These are phyloP conservation scores for Acrocyrtus sp. DNA, from an alignment of 2,888 invertebrate species.

Conservation along the genomic window DNA sequence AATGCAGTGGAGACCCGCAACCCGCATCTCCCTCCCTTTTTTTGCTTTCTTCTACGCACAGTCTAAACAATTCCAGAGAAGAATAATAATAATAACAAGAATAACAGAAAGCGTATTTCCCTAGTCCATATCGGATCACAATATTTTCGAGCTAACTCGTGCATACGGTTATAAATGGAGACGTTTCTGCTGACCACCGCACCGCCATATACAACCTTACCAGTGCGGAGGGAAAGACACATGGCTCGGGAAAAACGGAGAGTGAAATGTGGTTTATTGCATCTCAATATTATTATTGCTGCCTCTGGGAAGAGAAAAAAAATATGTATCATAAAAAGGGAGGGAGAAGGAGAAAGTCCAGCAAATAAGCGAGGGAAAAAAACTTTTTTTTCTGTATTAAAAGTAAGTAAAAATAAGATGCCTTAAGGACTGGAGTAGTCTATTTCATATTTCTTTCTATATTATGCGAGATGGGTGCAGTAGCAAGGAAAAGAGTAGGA, in stretches of 20 bases:
- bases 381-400: too few species aligned
- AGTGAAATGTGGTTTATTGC: constrained; percentile 47
- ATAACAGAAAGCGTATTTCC: too few species aligned
- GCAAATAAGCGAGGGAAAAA: too few species aligned
- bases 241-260: too few species aligned
- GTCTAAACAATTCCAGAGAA: not conserved
- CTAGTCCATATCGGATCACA: too few species aligned
- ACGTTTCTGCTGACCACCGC: too few species aligned
- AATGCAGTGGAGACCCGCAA: constrained; percentile 6
- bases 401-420: constrained; percentile 5
- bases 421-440: constrained; percentile 32
- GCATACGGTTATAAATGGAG: constrained; percentile 29
- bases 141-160: too few species aligned
- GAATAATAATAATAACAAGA: too few species aligned
- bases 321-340: constrained; percentile 25
- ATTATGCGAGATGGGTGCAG: not conserved
- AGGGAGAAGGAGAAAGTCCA: not conserved
- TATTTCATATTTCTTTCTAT: not conserved
- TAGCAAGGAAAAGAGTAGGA: not conserved
- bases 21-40: not conserved
- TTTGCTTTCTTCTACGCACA: not conserved
- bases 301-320: constrained; percentile 26
- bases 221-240: constrained; percentile 37
- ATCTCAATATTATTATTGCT: constrained; percentile 44
- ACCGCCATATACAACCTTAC: too few species aligned